Percentiles rank a stretch among this genome's conserved stretches.
phyloP scores from a whole-genome alignment of 2,888 invertebrate species.

The Sarcophaga rosellei region DNA sequence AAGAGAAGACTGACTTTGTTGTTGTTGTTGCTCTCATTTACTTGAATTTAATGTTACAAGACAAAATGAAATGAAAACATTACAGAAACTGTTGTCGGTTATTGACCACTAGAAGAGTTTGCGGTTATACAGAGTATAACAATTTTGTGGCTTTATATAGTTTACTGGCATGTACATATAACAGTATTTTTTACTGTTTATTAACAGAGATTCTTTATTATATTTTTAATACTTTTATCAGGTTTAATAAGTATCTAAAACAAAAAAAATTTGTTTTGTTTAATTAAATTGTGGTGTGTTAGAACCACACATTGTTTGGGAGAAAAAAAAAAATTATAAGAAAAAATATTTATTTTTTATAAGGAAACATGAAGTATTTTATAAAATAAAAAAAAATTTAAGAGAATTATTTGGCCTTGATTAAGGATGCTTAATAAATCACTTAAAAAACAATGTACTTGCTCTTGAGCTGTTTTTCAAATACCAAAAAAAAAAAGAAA shows the following conservation, averaged over 20 bases:
- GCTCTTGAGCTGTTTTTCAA: not conserved
- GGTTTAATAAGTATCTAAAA: not conserved
- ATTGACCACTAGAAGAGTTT: conserved; percentile 53
- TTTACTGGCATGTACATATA: conserved; percentile 7
- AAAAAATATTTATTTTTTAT: no score
- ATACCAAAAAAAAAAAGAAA: not conserved
- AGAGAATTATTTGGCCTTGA: not conserved
- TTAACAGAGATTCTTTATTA: not conserved
- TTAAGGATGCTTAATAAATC: no score
- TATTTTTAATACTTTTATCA: not conserved
- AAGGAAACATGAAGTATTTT: no score
- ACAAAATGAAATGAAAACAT: not conserved
- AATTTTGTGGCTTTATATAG: conserved; percentile 55
- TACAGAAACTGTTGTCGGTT: conserved; percentile 46
- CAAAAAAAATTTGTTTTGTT: not conserved
- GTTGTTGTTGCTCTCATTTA: no score
- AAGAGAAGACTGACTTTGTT: no score
- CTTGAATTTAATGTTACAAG: no score
- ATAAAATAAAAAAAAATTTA: not conserved
- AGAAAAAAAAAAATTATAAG: no score
- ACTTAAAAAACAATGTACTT: no score
- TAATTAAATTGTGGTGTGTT: not conserved
- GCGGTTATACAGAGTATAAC: conserved; percentile 52
- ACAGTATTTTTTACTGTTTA: conserved; percentile 19
- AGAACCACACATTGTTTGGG: no score